These are phyloP conservation scores for Cydia pomonella DNA, from an alignment of 1,140 invertebrate species.

Conservation along the genomic window DNA sequence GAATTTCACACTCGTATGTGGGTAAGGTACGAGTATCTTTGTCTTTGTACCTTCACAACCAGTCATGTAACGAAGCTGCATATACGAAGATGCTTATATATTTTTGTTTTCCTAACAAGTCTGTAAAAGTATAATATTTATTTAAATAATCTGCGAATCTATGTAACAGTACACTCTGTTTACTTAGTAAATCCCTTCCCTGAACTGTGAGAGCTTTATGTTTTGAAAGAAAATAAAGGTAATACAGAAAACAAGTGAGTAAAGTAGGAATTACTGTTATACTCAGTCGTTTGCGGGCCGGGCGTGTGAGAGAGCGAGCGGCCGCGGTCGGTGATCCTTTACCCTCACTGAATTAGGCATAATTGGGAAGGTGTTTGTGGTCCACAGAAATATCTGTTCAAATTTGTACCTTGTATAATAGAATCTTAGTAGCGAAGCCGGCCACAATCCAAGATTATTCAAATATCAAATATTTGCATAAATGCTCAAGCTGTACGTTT, in stretches of 20 bases:
- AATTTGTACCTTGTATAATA: conserved; percentile 23
- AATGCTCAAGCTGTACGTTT: conserved; percentile 5
- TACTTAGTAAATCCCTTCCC: background rate
- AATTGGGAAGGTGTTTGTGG: conserved; percentile 22
- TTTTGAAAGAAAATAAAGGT: conserved; percentile 15
- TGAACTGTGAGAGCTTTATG: background rate
- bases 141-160: background rate
- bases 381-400: conserved; percentile 1
- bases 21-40: background rate
- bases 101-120: background rate
- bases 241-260: background rate
- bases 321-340: background rate
- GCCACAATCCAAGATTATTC: conserved; percentile 22
- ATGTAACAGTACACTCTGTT: background rate
- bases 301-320: background rate
- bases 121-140: background rate
- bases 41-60: background rate
- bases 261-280: conserved; percentile 7
- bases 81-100: background rate
- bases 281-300: background rate
- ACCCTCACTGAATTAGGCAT: conserved; percentile 17
- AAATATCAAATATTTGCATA: conserved; percentile 22
- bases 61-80: background rate
- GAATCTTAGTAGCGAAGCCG: conserved; percentile 15
- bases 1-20: conserved; percentile 27